Evolutionary conservation across 2,113 vertebrate species (phyloP).

Genomic region (Heteronetta atricapilla): DNA sequence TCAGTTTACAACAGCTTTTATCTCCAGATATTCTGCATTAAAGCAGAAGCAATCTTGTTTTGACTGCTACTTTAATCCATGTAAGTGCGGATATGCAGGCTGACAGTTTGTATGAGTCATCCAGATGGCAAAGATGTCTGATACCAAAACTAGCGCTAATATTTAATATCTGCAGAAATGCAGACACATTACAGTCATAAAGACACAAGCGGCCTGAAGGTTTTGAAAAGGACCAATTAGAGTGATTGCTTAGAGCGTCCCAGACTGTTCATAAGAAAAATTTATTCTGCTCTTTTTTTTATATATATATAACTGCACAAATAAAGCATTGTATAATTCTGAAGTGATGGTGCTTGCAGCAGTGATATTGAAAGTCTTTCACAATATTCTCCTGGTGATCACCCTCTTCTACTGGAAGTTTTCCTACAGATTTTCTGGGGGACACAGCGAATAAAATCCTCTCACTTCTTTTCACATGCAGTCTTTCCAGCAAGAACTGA

Average conservation of each 20-base stretch:
- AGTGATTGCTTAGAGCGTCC: neutral
- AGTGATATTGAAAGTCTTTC: neutral
- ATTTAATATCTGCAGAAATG: neutral
- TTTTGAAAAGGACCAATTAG: neutral
- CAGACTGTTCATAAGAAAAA: neutral
- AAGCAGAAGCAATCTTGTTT: neutral
- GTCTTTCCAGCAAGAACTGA: neutral
- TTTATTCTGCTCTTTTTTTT: neutral
- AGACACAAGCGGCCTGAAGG: neutral
- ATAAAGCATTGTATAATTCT: neutral
- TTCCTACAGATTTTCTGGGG: neutral
- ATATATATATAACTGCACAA: neutral
- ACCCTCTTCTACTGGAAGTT: neutral
- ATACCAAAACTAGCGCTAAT: neutral
- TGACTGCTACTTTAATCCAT: neutral
- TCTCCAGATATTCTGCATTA: neutral
- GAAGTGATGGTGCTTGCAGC: neutral
- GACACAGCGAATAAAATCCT: neutral
- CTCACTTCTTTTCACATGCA: neutral
- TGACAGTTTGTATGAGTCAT: neutral
- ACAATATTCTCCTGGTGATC: neutral
- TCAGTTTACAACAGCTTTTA: neutral
- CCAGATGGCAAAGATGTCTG: neutral
- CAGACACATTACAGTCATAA: neutral
- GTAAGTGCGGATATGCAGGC: neutral